Percentiles rank a stretch among this genome's conserved stretches.
Conservation (phyloP, 2,113 vertebrate genomes). For the Anseranas semipalmata region DNA sequence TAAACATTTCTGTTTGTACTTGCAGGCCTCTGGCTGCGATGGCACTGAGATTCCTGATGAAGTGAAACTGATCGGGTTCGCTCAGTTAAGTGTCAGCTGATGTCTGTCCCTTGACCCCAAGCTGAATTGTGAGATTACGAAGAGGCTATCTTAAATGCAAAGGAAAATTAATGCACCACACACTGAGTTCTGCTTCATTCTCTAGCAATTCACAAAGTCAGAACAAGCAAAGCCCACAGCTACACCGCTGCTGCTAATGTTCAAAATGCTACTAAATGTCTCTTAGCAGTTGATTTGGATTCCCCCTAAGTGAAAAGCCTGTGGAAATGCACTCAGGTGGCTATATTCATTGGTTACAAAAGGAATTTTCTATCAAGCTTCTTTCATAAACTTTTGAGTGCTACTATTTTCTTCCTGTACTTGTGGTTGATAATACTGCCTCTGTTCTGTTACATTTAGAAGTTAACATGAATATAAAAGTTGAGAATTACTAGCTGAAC, state of each 20-base stretch:
- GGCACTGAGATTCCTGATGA: slow-evolving; percentile 93
- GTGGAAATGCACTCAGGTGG: slow-evolving; percentile 89
- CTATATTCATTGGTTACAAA: slow-evolving; percentile 85
- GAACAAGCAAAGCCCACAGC: slow-evolving; percentile 76
- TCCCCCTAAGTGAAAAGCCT: slow-evolving; percentile 75
- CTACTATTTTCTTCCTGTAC: slow-evolving; percentile 77
- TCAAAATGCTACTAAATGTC: slow-evolving; percentile 75
- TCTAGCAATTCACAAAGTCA: slow-evolving; percentile 76
- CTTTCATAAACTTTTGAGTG: slow-evolving; percentile 78
- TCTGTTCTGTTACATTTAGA: slow-evolving; percentile 81
- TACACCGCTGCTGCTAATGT: slow-evolving; percentile 72
- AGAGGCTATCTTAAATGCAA: slow-evolving; percentile 79
- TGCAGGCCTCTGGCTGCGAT: slow-evolving; percentile 92
- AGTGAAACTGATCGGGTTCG: slow-evolving; percentile 98
- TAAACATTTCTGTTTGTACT: slow-evolving; percentile 56
- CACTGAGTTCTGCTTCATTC: slow-evolving; percentile 80
- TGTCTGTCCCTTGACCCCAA: slow-evolving; percentile 70
- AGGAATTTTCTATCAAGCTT: slow-evolving; percentile 82
- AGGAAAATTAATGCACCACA: slow-evolving; percentile 69
- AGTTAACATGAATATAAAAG: slow-evolving; percentile 76
- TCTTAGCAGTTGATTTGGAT: slow-evolving; percentile 75
- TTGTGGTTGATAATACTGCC: slow-evolving; percentile 77
- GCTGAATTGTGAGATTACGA: slow-evolving; percentile 77
- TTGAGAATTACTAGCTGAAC: slow-evolving; percentile 84
- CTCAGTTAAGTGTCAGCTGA: slow-evolving; percentile 97